These are phyloP conservation scores for Henicopernis longicauda DNA, from an alignment of 2,113 vertebrate species.

Conservation along the genomic window DNA sequence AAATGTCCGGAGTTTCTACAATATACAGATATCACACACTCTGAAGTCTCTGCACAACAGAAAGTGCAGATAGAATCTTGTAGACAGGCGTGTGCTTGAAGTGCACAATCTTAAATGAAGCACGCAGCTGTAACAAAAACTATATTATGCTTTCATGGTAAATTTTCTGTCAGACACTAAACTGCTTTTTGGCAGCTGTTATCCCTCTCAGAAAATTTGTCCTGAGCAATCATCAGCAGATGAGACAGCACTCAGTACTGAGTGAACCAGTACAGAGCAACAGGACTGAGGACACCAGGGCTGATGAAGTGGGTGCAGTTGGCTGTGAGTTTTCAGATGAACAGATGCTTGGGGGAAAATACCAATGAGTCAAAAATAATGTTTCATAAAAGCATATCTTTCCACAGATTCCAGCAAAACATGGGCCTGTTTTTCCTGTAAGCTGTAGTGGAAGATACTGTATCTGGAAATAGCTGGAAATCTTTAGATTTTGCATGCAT, in stretches of 20 bases:
- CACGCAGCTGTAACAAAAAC: neutral
- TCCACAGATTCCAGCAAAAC: neutral
- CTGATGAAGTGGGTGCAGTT: neutral
- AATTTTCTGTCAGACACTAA: neutral
- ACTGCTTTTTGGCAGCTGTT: neutral
- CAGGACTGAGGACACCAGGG: neutral
- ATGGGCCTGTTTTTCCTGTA: neutral
- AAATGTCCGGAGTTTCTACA: neutral
- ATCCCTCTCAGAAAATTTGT: neutral
- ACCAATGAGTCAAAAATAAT: neutral
- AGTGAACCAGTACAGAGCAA: neutral
- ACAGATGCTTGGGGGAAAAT: neutral
- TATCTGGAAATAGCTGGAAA: neutral
- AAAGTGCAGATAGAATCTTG: neutral
- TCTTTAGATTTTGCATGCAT: neutral
- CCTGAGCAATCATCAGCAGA: neutral
- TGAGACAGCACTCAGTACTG: neutral
- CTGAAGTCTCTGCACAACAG: neutral
- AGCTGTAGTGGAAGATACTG: neutral
- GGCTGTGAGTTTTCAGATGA: neutral
- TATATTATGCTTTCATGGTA: neutral
- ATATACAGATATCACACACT: neutral
- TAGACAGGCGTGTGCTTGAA: neutral
- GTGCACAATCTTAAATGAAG: neutral
- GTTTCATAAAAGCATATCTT: neutral